Evolutionary conservation across 1,140 invertebrate genomes (phyloP), one percentile per base, ranked within the genome.

Genomic region (Andricus grossulariae): DNA sequence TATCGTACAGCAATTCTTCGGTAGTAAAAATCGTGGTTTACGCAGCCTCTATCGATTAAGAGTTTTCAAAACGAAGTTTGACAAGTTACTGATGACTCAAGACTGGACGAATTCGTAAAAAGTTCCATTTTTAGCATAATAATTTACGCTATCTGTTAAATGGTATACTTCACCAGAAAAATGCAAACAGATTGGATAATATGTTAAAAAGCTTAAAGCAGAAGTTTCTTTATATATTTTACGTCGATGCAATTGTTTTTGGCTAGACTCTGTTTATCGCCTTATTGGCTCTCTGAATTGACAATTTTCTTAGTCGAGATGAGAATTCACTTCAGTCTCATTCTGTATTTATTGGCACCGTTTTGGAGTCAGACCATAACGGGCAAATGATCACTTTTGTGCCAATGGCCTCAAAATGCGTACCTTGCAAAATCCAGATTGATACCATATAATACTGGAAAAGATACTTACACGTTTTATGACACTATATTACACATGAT

Each of bases 221-320:
- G 7, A 11, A 4, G 10, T 45, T 45, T 45, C 39, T 45, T 45
- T 11, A 45, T 45, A 45, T 45, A 45, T 4, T 45, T 45, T 45
- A 10, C 7, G 78, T 78, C 32, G 73, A 72, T 39, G 57, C 75
- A 73, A 85, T 85, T 84, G 81, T 85, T 83, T 84, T 83, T 81
- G 81, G 81, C 83, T 83, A 85, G 81, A 85, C 81, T 55, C 54
- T 50, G 49, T 81, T 79, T 81, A 74, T 84, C 77, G 77, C 54
- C 32, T 32, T 57, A 45, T 78, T 78, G 55, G 19, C 21, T 77
- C 21, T 66, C 19, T 73, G 45, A 50, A 13, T 52, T 4, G 10
- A 32, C 16, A 21, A 71, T 39, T 45, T 6, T 49, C 39, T 45
- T 7, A 45, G 7, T 45, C 39, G 10, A 45, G 10, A 10, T 10